Percentiles rank a stretch among this genome's conserved stretches.
Conservation (phyloP, 1,140 invertebrate genomes). For the Diprion similis region DNA sequence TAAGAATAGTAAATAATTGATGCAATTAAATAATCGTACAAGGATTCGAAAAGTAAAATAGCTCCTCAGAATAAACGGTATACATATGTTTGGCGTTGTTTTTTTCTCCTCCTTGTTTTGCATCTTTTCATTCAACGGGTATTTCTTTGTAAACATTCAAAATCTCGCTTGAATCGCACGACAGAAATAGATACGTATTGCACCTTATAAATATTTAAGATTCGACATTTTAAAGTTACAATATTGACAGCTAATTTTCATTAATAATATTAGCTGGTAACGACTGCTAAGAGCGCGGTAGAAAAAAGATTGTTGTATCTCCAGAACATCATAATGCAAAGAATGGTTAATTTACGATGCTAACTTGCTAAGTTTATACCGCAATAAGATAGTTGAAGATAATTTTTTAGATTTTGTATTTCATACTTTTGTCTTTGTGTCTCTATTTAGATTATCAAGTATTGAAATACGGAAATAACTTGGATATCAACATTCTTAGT, state of each 20-base stretch:
- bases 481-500: background rate
- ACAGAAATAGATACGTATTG: conserved; percentile 40
- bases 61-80: conserved; percentile 37
- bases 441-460: too few relatives aligned
- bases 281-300: conserved; percentile 6
- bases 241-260: conserved; percentile 1
- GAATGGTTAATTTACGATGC: background rate
- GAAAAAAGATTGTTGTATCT: conserved; percentile 1
- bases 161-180: conserved; percentile 40
- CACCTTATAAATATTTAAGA: conserved; percentile 38
- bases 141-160: conserved; percentile 28
- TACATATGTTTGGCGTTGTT: conserved; percentile 32
- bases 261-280: background rate
- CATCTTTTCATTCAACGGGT: conserved; percentile 14
- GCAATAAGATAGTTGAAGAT: background rate
- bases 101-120: conserved; percentile 8
- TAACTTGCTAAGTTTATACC: background rate
- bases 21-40: conserved; percentile 39
- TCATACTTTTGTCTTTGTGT: too few relatives aligned
- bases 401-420: background rate
- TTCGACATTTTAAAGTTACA: conserved; percentile 26
- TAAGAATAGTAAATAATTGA: conserved; percentile 32
- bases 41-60: conserved; percentile 36
- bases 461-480: too few relatives aligned
- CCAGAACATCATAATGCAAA: background rate